These are phyloP conservation scores for Patiria miniata DNA, from an alignment of 35 echinoderm and acorn worm species.

Conservation along the genomic window DNA sequence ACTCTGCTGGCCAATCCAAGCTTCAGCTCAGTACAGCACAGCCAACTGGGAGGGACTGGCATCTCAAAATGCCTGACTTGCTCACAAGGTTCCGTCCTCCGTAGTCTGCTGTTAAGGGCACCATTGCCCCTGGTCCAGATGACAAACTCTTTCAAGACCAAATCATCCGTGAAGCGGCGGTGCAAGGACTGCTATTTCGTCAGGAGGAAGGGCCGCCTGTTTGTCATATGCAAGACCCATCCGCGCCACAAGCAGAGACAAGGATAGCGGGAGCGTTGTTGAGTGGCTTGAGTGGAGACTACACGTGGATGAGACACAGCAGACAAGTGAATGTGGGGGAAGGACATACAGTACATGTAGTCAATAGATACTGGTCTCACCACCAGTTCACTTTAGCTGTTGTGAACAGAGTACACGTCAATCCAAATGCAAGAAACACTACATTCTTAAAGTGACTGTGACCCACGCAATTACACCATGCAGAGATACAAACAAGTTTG, in stretches of 20 bases:
- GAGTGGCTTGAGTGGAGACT: no score
- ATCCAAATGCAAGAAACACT: no score
- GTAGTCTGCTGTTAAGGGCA: not conserved
- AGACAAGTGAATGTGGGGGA: no score
- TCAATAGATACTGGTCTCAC: no score
- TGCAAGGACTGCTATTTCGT: constrained; percentile 57
- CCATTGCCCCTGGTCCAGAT: not conserved
- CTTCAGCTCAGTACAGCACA: not conserved
- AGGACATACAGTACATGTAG: no score
- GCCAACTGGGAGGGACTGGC: not conserved
- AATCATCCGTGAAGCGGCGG: constrained; percentile 14
- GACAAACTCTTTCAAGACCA: constrained; percentile 40
- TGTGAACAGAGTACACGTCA: no score
- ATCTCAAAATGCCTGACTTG: not conserved
- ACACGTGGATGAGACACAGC: no score
- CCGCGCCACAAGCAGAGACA: constrained; percentile 63
- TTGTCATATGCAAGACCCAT: constrained; percentile 42
- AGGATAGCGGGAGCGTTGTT: not conserved
- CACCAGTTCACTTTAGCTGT: no score
- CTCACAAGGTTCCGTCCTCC: not conserved
- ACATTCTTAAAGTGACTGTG: no score
- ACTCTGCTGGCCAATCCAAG: not conserved
- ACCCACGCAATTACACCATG: no score
- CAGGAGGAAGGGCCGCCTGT: constrained; percentile 8
- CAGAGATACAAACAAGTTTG: no score